Conservation (phyloP, 2,888 invertebrate species). For the Kuschelorhynchus macadamiae region DNA sequence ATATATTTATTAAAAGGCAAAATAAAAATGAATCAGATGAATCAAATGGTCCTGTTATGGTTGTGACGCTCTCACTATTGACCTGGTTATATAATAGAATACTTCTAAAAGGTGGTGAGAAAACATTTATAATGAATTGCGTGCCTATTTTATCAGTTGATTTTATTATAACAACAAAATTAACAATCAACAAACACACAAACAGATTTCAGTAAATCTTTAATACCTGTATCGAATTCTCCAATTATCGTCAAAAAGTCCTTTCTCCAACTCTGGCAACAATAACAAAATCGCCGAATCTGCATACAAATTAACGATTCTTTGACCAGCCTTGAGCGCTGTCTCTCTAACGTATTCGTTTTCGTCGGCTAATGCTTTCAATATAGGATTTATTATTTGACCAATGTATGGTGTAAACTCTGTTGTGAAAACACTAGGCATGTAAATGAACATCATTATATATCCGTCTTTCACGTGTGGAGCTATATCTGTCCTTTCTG, state of each 20-base stretch:
- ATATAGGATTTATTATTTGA: constrained; percentile 96
- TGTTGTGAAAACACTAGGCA: constrained; percentile 96
- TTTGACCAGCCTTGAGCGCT: constrained; percentile 94
- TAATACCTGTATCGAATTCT: constrained; percentile 84
- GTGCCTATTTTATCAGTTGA: no score
- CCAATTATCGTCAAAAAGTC: constrained; percentile 99
- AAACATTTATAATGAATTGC: no score
- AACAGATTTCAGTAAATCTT: constrained; percentile 3
- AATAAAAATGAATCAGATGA: no score
- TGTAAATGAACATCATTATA: constrained; percentile 99
- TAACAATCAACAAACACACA: no score
- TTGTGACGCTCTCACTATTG: no score
- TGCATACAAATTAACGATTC: constrained; percentile 96
- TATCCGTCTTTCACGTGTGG: constrained; percentile 99
- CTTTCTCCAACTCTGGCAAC: constrained; percentile 93
- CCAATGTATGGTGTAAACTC: constrained; percentile 93
- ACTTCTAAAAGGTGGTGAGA: no score
- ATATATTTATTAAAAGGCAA: no score
- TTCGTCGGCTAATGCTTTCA: constrained; percentile 98
- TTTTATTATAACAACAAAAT: no score
- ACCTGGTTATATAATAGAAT: no score
- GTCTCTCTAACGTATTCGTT: constrained; percentile 99
- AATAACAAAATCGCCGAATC: constrained; percentile 94
- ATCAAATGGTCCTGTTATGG: no score
- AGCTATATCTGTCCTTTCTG: constrained; percentile 92